phyloP scores from a whole-genome alignment of 1,140 invertebrate genomes.

The Drosophila ercepeae region DNA sequence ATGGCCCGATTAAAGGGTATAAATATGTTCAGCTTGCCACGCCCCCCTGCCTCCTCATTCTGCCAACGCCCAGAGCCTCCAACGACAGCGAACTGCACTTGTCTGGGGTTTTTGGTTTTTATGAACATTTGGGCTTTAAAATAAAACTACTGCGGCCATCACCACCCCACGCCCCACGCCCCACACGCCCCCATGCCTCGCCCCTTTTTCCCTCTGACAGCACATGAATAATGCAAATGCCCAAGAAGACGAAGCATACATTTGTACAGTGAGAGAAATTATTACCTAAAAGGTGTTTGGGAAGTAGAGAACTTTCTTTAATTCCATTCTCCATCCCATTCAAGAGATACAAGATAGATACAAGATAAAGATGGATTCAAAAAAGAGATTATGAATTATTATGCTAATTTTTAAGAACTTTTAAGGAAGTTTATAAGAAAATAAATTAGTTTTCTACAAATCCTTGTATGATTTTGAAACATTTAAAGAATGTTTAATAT shows the following conservation, averaged over 20 bases:
- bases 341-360: too few relatives aligned
- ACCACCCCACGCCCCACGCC: not conserved
- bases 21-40: not conserved
- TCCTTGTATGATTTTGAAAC: too few relatives aligned
- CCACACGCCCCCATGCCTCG: too few relatives aligned
- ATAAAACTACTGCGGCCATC: constrained; percentile 66
- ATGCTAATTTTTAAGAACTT: too few relatives aligned
- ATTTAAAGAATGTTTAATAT: too few relatives aligned
- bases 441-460: too few relatives aligned
- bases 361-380: too few relatives aligned
- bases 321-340: too few relatives aligned
- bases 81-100: constrained; percentile 56
- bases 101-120: constrained; percentile 57
- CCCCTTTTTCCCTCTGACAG: not conserved
- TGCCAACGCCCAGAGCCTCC: constrained; percentile 8
- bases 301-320: too few relatives aligned
- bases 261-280: not conserved
- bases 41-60: not conserved
- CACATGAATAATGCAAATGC: constrained; percentile 77
- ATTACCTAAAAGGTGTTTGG: too few relatives aligned
- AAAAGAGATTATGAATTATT: too few relatives aligned
- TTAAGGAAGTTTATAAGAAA: too few relatives aligned
- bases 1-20: constrained; percentile 39
- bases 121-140: constrained; percentile 70
- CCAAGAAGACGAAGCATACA: constrained; percentile 17